Percentiles rank a stretch among this genome's conserved stretches.
These are phyloP conservation scores for Myrmecobius fasciatus DNA, from an alignment of 2,113 vertebrate species.

Conservation along the genomic window DNA sequence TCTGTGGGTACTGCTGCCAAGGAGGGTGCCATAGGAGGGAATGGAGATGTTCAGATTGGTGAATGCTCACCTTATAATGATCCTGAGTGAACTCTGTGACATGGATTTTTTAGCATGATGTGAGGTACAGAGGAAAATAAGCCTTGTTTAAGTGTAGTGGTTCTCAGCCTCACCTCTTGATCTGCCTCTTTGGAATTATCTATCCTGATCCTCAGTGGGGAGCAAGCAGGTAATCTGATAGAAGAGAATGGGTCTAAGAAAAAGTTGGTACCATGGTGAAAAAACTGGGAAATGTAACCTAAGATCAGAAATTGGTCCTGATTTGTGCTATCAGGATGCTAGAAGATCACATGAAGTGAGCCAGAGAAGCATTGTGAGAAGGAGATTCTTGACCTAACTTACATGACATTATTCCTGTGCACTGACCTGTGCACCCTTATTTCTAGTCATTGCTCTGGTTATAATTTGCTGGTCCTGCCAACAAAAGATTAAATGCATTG, in stretches of 20 bases:
- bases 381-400: not conserved
- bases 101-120: not conserved
- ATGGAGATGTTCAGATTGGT: not conserved
- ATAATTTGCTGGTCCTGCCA: not conserved
- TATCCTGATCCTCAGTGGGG: not conserved
- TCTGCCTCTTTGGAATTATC: not conserved
- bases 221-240: not conserved
- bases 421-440: not conserved
- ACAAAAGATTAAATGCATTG: accelerated
- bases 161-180: not conserved
- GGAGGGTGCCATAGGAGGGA: not conserved
- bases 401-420: not conserved
- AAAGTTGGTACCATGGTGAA: not conserved
- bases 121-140: not conserved
- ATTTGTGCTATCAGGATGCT: not conserved
- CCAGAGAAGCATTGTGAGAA: not conserved
- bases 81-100: not conserved
- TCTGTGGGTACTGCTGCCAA: not conserved
- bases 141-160: not conserved
- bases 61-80: not conserved
- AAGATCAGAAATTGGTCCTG: not conserved
- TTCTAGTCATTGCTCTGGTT: not conserved
- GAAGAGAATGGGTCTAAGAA: not conserved
- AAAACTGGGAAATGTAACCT: not conserved
- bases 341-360: not conserved